These are phyloP conservation scores for Melanotaenia maccullochi DNA, from an alignment of 2,797 vertebrate species.

Conservation along the genomic window DNA sequence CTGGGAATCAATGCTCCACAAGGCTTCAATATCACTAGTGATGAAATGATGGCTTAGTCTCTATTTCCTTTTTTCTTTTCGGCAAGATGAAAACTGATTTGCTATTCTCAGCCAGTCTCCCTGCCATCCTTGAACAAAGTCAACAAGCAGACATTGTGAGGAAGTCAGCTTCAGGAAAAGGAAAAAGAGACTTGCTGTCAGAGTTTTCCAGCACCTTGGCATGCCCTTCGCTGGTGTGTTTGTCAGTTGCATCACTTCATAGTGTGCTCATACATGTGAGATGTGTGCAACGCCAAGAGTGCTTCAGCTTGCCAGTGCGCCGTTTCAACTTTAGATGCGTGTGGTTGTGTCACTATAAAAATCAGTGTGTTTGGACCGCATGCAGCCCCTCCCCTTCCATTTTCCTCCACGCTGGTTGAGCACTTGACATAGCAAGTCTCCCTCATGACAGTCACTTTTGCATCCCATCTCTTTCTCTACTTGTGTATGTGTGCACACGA, in stretches of 20 bases:
- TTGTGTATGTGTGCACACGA: constrained; percentile 32
- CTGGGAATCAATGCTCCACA: constrained; percentile 32
- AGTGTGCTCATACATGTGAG: constrained; percentile 24
- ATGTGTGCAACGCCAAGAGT: constrained; percentile 23
- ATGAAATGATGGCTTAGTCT: constrained; percentile 48
- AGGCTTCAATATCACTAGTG: constrained; percentile 30
- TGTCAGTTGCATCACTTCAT: constrained; percentile 45
- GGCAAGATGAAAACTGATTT: constrained; percentile 42
- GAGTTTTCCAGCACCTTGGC: constrained; percentile 60
- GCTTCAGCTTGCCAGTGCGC: constrained; percentile 34
- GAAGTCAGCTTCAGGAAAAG: constrained; percentile 43
- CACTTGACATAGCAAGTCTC: constrained; percentile 70
- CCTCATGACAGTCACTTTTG: constrained; percentile 60
- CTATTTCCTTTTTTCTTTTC: constrained; percentile 36
- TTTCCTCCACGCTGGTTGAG: constrained; percentile 58
- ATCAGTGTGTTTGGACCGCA: constrained; percentile 39
- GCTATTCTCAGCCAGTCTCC: constrained; percentile 47
- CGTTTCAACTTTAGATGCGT: constrained; percentile 48
- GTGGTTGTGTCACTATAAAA: constrained; percentile 44
- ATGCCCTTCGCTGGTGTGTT: constrained; percentile 63
- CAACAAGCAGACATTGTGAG: constrained; percentile 59
- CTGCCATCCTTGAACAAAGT: constrained; percentile 49
- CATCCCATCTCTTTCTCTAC: constrained; percentile 53
- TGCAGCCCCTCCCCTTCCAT: constrained; percentile 26
- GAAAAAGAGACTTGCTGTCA: constrained; percentile 62